Conservation (phyloP, 2,113 vertebrate species). For the Herpetotheres cachinnans region DNA sequence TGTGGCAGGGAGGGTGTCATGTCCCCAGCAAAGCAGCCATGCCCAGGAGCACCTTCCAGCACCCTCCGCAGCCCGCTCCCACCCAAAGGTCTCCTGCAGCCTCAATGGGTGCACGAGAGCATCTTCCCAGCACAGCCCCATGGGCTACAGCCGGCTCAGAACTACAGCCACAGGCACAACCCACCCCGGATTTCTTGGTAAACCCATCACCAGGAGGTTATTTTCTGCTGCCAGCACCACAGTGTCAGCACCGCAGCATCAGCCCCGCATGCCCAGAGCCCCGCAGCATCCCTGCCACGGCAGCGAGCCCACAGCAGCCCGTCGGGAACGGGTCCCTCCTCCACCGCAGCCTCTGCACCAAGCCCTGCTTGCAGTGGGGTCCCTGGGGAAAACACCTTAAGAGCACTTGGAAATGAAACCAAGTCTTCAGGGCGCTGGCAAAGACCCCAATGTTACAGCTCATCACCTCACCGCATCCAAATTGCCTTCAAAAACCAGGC, state of each 20-base stretch:
- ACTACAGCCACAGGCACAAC: neutral
- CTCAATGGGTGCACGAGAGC: rapidly evolving
- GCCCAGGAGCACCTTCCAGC: neutral
- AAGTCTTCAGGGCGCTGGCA: neutral
- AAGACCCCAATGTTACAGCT: neutral
- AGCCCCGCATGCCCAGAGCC: neutral
- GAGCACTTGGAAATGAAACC: neutral
- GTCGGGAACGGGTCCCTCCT: neutral
- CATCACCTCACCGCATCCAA: neutral
- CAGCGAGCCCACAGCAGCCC: rapidly evolving
- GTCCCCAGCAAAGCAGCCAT: rapidly evolving
- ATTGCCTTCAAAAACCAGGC: neutral
- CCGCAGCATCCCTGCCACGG: neutral
- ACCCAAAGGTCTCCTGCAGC: neutral
- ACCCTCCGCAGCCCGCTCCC: neutral
- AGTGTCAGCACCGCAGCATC: too few species aligned
- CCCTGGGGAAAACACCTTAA: neutral
- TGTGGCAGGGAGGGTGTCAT: rapidly evolving
- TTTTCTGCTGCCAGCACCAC: neutral
- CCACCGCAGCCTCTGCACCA: neutral
- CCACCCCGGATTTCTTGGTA: neutral
- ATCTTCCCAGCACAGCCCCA: rapidly evolving
- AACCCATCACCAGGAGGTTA: neutral
- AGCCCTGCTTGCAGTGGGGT: neutral
- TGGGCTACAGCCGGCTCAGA: rapidly evolving